Base-by-base conservation (phyloP, 1,140 invertebrate species). In the Phymorhynchus buccinoides region DNA sequence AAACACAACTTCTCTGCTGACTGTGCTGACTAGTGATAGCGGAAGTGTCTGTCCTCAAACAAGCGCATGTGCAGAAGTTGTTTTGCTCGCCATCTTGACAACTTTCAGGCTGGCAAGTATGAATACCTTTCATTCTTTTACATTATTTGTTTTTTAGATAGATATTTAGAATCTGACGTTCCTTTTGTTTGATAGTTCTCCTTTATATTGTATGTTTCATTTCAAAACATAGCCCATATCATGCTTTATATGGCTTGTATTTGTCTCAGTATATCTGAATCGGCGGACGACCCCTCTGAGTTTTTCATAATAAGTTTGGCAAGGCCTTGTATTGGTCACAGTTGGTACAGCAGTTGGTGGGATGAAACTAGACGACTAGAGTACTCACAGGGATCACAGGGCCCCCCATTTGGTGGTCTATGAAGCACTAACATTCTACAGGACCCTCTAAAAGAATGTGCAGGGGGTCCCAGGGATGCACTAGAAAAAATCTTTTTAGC, bases 11-110 rank as follows among this genome's bases (percentile, higher is more conserved):
- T n/a, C n/a, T n/a, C n/a, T n/a, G n/a, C n/a, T n/a, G n/a, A n/a
- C n/a, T n/a, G n/a, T 18, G 14, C 73, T 37, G 37, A 35, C 37
- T 75, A 27, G 44, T 32, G 77, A 79, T 80, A 87, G 68, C 86
- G 86, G 88, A 87, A 87, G 83, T 87, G 16, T 44, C 42, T 30
- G 32, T 27, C 42, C 75, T 79, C 84, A 86, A 88, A 89, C 78
- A 87, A 84, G 88, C 88, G 88, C 88, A 89, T 89, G 88, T 85
- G 86, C 85, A 87, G n/a, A n/a, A n/a, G 87, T 84, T 83, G 84
- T 86, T 85, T 86, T 84, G 84, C 86, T 86, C 85, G 88, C 88
- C 88, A 89, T 89, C 86, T 89, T 89, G 86, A 68, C 48, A 87
- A 87, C 66, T 85, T 87, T 84, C 42, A 80, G 80, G 85, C 73